phyloP scores from a whole-genome alignment of 2,797 vertebrate species.

The Parauchenoglanis ngamensis region DNA sequence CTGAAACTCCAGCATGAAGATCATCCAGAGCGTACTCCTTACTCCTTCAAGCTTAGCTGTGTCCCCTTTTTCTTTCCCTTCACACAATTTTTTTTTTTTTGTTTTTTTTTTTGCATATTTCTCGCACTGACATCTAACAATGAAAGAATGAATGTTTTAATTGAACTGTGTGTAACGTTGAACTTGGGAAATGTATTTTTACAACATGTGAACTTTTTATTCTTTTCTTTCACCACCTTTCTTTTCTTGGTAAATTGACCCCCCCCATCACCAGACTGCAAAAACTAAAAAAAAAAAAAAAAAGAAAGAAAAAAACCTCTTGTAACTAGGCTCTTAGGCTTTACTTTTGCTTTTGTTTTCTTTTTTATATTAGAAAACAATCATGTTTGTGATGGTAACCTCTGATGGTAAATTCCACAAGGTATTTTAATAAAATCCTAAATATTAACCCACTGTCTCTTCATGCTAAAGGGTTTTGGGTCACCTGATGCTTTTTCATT shows the following conservation, averaged over 20 bases:
- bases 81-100: conserved; percentile 51
- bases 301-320: conserved; percentile 65
- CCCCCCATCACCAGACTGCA: conserved; percentile 77
- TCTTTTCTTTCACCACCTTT: conserved; percentile 60
- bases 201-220: conserved; percentile 87
- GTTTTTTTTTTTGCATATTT: conserved; percentile 52
- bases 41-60: conserved; percentile 60
- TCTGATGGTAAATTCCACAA: conserved; percentile 85
- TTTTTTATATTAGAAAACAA: conserved; percentile 87
- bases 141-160: conserved; percentile 75
- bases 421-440: conserved; percentile 95
- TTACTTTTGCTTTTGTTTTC: conserved; percentile 72
- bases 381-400: conserved; percentile 88
- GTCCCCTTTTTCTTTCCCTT: conserved; percentile 50
- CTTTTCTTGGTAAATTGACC: conserved; percentile 76
- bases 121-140: conserved; percentile 77
- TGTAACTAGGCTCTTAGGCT: conserved; percentile 88
- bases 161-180: conserved; percentile 74
- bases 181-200: conserved; percentile 96
- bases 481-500: neutral
- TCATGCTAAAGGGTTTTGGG: neutral
- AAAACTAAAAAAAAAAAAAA: conserved; percentile 69
- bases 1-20: conserved; percentile 60
- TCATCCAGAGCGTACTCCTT: conserved; percentile 55
- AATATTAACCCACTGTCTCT: conserved; percentile 64